Evolutionary conservation across 2,888 invertebrate genomes (phyloP).

Genomic region (Hydroisotoma schaefferi): DNA sequence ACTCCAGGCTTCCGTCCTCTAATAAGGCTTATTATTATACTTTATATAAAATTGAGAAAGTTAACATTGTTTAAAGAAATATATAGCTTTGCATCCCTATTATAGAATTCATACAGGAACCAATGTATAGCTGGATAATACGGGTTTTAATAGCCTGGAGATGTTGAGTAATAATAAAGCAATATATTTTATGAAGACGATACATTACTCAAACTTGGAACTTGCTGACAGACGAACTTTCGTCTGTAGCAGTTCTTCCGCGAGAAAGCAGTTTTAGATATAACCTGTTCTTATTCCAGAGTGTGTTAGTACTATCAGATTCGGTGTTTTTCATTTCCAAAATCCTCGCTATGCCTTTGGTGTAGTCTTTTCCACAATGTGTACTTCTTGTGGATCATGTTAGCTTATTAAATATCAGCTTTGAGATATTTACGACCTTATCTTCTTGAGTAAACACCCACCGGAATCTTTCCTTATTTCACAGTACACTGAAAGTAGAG

Average conservation of each 20-base stretch:
- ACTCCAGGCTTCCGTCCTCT: background rate
- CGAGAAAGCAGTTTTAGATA: background rate
- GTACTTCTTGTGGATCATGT: background rate
- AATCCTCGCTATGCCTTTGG: too few relatives aligned
- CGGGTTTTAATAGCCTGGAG: too few relatives aligned
- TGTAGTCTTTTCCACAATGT: background rate
- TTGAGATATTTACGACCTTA: conserved; percentile 15
- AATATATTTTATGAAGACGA: conserved; percentile 27
- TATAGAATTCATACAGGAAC: too few relatives aligned
- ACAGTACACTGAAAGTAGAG: too few relatives aligned
- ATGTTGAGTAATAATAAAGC: conserved; percentile 1
- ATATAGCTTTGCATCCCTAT: too few relatives aligned
- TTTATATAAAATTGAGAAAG: too few relatives aligned
- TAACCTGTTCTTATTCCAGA: background rate
- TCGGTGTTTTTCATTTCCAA: too few relatives aligned
- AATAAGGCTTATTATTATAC: too few relatives aligned
- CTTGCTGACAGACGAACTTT: conserved; percentile 24
- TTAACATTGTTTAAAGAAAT: too few relatives aligned
- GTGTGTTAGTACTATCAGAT: background rate
- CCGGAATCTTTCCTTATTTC: background rate
- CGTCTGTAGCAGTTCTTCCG: background rate
- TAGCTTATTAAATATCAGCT: conserved; percentile 21
- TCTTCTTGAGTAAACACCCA: conserved; percentile 3
- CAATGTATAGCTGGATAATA: too few relatives aligned
- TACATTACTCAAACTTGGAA: conserved; percentile 28